Conservation (phyloP, 2,797 vertebrate species). For the Orestias chungarensis region DNA sequence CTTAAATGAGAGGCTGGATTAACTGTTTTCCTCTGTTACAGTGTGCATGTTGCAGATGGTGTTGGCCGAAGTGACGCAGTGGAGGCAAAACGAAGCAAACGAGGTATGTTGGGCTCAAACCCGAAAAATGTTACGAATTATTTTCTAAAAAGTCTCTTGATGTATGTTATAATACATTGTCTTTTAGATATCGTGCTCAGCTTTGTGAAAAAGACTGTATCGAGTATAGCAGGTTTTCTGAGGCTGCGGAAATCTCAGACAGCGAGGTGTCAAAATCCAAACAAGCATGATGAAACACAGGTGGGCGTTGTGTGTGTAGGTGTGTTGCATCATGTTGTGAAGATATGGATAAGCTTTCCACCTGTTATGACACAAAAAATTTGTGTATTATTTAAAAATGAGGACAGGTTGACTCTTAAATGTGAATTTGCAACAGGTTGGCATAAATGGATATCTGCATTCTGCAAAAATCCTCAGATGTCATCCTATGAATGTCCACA, state of each 20-base stretch:
- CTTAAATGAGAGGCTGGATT: neutral
- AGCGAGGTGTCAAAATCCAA: slow-evolving; percentile 40
- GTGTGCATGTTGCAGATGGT: slow-evolving; percentile 74
- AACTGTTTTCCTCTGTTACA: slow-evolving; percentile 43
- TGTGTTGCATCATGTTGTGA: neutral
- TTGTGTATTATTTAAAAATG: no score
- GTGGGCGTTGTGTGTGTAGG: slow-evolving; percentile 34
- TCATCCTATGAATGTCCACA: neutral
- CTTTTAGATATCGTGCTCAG: slow-evolving; percentile 78
- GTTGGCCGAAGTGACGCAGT: slow-evolving; percentile 67
- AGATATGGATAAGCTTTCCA: neutral
- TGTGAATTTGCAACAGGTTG: neutral
- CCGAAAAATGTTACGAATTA: neutral
- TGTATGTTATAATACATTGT: slow-evolving; percentile 11
- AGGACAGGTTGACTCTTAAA: neutral
- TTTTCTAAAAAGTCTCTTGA: neutral
- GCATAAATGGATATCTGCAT: neutral
- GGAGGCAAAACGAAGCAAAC: slow-evolving; percentile 76
- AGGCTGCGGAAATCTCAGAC: slow-evolving; percentile 58
- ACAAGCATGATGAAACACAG: slow-evolving; percentile 57
- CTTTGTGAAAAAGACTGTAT: slow-evolving; percentile 81
- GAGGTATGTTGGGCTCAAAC: slow-evolving; percentile 61
- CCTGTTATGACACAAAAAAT: no score
- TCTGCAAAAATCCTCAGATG: neutral
- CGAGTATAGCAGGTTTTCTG: slow-evolving; percentile 76